Evolutionary conservation across 2,113 vertebrate species (phyloP).

Genomic region (Nothocercus nigrocapillus): DNA sequence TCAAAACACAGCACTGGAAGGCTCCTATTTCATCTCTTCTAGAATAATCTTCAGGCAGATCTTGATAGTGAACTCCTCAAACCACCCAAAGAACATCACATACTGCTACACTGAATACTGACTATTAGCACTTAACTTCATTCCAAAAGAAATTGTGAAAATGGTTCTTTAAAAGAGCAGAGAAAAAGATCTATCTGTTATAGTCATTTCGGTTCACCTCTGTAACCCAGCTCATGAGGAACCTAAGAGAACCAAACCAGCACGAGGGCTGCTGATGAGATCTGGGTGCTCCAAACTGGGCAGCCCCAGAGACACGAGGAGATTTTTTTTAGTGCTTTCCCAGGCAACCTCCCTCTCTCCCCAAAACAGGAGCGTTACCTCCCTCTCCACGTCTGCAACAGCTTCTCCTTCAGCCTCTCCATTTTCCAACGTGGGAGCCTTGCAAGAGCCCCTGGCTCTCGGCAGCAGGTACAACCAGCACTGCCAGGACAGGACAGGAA

Average conservation of each 20-base stretch:
- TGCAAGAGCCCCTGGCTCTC: too few species aligned
- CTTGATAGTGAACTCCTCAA: not conserved
- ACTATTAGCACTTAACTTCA: not conserved
- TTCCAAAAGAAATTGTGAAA: not conserved
- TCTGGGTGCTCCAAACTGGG: not conserved
- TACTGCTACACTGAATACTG: not conserved
- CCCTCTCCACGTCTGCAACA: not conserved
- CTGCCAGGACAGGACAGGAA: too few species aligned
- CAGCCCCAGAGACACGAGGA: not conserved
- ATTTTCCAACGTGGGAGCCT: not conserved
- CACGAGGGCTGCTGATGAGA: not conserved
- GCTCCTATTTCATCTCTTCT: not conserved
- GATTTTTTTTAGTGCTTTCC: not conserved
- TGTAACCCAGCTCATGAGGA: not conserved
- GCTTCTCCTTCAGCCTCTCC: not conserved
- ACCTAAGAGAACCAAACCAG: not conserved
- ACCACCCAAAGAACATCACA: not conserved
- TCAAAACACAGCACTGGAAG: not conserved
- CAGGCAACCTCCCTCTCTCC: not conserved
- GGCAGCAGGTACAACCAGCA: not conserved
- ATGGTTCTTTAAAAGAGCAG: not conserved
- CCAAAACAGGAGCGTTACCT: not conserved
- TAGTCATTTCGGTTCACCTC: too few species aligned
- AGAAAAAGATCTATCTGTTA: not conserved
- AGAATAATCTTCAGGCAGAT: not conserved